Percentiles rank a stretch among this genome's conserved stretches.
phyloP scores from a whole-genome alignment of 2,113 vertebrate genomes.

The Cottus gobio region DNA sequence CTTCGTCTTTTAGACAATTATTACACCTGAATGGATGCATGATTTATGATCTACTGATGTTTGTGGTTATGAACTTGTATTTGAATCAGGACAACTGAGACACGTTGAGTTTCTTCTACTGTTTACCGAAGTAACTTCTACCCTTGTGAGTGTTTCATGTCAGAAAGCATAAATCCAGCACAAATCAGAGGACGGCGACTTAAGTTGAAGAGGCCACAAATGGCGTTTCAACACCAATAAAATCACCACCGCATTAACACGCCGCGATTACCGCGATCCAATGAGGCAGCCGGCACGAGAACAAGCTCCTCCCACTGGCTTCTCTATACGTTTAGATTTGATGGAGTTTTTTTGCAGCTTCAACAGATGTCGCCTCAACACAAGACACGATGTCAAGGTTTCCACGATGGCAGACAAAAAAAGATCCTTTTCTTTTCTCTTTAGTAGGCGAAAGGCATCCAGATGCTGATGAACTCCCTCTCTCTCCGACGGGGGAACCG shows the following conservation, averaged over 20 bases:
- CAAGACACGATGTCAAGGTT: background rate
- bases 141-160: conserved; percentile 26
- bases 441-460: background rate
- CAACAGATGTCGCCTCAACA: background rate
- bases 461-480: conserved; percentile 22
- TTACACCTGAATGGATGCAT: no score
- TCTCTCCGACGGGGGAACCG: conserved; percentile 4
- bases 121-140: no score
- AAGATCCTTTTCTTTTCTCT: conserved; percentile 1
- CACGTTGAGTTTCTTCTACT: no score
- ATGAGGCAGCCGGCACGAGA: conserved; percentile 9
- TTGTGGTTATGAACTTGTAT: no score
- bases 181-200: conserved; percentile 25
- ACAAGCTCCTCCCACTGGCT: background rate
- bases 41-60: no score
- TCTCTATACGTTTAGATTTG: background rate
- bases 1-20: no score
- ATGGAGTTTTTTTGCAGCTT: background rate
- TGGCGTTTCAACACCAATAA: conserved; percentile 51
- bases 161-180: conserved; percentile 20
- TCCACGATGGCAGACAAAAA: background rate
- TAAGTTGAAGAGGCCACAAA: conserved; percentile 34
- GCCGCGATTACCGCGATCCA: conserved; percentile 38
- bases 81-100: no score
- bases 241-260: conserved; percentile 45